Base-by-base conservation (phyloP, 2,113 vertebrate species). In the Notechis scutatus region DNA sequence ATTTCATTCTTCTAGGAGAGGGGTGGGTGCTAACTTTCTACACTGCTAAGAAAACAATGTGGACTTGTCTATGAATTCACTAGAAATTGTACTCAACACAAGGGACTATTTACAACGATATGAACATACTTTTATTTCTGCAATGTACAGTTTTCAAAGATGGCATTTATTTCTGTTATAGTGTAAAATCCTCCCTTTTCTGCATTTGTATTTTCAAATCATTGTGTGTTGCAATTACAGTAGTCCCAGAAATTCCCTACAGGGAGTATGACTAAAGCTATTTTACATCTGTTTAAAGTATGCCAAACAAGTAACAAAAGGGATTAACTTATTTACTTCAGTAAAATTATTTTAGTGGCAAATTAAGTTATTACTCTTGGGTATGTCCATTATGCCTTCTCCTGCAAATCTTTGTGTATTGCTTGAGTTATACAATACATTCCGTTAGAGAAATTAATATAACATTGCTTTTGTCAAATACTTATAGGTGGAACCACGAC, bases 151-250 rank as follows among this genome's bases (percentile, higher is more conserved):
- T 64, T 89, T 93, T 92, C 45, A 93, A 89, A 93, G 69, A 47
- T 39, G 85, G 11, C 20, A 92, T 85, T 93, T 89, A 92, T 85
- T 90, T 90, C 85, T 56, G 11, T 26, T 90, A 61, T 59, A 90
- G 21, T 87, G 21, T 59, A 87, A 86, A 57, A n/a, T 21, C 8
- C 34, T 85, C 69, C 42, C 24, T 61, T 81, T 42, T 86, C 18
- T 52, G 6, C 87, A 89, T 93, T 93, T 93, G 91, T 88, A 92
- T 86, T 93, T 92, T 90, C 24, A 92, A 85, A 92, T 39, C 34
- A 54, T 89, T 92, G 45, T 90, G 34, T 50, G 23, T 92, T 55
- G 24, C 85, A 91, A 93, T 88, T 91, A 26, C 9, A 61, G 59
- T 61, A 88, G 45, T 54, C 21, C 45, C 52, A 89, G 45, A 91